These are phyloP conservation scores for Eupeodes corollae DNA, from an alignment of 1,140 invertebrate species.

Conservation along the genomic window DNA sequence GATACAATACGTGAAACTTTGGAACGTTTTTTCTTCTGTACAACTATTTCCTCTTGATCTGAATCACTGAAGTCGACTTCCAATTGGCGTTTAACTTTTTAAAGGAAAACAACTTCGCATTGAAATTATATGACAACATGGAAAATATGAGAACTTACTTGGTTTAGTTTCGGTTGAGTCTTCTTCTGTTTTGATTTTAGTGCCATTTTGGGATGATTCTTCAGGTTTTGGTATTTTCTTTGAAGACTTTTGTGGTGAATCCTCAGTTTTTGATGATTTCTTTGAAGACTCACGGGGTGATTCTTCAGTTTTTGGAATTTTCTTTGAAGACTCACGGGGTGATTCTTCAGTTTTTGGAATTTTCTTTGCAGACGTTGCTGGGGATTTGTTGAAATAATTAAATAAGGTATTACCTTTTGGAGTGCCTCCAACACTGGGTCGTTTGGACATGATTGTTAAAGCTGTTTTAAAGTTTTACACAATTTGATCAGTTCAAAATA, in stretches of 20 bases:
- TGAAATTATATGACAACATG: too few species aligned
- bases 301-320: constrained; percentile 36
- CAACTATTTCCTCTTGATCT: background rate
- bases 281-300: too few species aligned
- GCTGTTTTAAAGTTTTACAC: too few species aligned
- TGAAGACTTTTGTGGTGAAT: too few species aligned
- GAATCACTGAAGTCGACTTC: background rate
- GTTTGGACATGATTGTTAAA: too few species aligned
- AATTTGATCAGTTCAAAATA: too few species aligned
- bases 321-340: constrained; percentile 31
- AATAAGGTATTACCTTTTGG: constrained; percentile 41
- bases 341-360: constrained; percentile 27
- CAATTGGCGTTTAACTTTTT: too few species aligned
- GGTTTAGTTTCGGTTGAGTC: constrained; percentile 3
- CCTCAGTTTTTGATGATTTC: constrained; percentile 14
- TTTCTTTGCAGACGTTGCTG: constrained; percentile 38
- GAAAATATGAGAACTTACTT: background rate
- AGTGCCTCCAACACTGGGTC: constrained; percentile 11
- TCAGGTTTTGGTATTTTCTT: constrained; percentile 12
- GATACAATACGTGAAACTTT: constrained; percentile 2
- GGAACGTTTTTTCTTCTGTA: constrained; percentile 17
- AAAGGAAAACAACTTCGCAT: too few species aligned
- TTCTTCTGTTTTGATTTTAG: constrained; percentile 22
- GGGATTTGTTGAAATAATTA: constrained; percentile 46
- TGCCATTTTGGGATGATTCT: constrained; percentile 8